These are phyloP conservation scores for Philotrypesis tridentata DNA, from an alignment of 1,140 invertebrate species.

Conservation along the genomic window DNA sequence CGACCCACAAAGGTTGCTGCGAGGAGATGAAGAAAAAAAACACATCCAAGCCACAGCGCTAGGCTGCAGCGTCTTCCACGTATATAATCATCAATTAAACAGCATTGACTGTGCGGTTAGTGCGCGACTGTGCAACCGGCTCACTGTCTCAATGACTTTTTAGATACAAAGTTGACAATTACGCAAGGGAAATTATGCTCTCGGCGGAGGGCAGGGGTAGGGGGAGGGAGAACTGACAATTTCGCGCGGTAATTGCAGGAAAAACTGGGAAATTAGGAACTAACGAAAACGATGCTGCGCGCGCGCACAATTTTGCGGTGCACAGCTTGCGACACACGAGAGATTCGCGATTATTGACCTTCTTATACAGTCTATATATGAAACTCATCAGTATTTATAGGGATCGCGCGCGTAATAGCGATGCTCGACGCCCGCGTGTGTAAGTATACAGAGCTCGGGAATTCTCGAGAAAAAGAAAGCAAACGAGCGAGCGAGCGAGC, in stretches of 20 bases:
- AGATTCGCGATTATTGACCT: too few relatives aligned
- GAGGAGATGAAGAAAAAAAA: background rate
- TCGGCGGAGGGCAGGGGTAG: too few relatives aligned
- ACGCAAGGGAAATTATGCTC: slow-evolving; percentile 6
- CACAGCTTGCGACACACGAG: background rate
- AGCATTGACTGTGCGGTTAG: slow-evolving; percentile 28
- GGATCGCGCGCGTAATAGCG: too few relatives aligned
- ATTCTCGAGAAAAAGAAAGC: background rate
- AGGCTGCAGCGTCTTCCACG: background rate
- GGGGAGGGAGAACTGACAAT: slow-evolving; percentile 18
- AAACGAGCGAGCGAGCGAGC: background rate
- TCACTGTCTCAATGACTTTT: slow-evolving; percentile 13
- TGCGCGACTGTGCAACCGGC: background rate
- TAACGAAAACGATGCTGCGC: slow-evolving; percentile 11
- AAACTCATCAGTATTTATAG: background rate
- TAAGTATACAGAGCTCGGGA: background rate
- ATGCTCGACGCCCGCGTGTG: background rate
- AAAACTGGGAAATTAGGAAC: slow-evolving; percentile 16
- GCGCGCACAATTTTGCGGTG: slow-evolving; percentile 28
- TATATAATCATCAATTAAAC: slow-evolving; percentile 34
- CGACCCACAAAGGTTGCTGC: background rate
- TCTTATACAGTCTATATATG: background rate
- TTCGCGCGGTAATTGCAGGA: slow-evolving; percentile 9
- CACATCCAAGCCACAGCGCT: background rate
- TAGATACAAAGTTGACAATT: slow-evolving; percentile 23